phyloP scores from a whole-genome alignment of 2,113 vertebrate species.

The Urocolius indicus region DNA sequence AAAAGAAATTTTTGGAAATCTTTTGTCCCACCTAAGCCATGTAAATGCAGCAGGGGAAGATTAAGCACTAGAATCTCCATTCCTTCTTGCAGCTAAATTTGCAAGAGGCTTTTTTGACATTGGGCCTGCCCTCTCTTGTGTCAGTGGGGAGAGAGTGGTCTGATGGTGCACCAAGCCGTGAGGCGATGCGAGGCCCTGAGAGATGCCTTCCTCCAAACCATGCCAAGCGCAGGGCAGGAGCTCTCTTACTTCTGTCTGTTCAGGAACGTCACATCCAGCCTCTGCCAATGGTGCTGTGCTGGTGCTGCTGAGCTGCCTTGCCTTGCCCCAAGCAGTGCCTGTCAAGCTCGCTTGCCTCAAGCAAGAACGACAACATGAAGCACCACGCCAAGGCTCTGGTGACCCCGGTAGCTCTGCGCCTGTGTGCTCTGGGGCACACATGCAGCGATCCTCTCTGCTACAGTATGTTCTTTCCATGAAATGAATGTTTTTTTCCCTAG shows the following conservation, averaged over 20 bases:
- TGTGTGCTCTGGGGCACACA: rapidly evolving
- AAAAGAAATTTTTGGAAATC: background rate
- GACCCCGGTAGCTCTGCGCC: background rate
- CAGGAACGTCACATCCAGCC: background rate
- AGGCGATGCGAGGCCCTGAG: background rate
- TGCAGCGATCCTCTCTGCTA: background rate
- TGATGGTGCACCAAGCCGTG: rapidly evolving
- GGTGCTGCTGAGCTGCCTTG: rapidly evolving
- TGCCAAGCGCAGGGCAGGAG: rapidly evolving
- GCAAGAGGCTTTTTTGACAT: background rate
- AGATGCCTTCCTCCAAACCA: background rate
- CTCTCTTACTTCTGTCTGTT: background rate
- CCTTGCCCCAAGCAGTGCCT: background rate
- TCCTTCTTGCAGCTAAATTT: background rate
- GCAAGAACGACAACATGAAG: background rate
- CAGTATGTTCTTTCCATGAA: background rate
- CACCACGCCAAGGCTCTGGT: background rate
- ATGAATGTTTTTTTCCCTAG: background rate
- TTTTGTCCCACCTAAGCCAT: background rate
- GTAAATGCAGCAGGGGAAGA: background rate
- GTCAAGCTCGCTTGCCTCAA: background rate
- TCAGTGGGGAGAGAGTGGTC: rapidly evolving
- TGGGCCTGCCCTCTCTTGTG: background rate
- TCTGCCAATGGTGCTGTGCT: too few relatives aligned
- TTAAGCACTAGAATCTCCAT: background rate